phyloP scores from a whole-genome alignment of 1,140 invertebrate genomes.

The Matsumurasca onukii region DNA sequence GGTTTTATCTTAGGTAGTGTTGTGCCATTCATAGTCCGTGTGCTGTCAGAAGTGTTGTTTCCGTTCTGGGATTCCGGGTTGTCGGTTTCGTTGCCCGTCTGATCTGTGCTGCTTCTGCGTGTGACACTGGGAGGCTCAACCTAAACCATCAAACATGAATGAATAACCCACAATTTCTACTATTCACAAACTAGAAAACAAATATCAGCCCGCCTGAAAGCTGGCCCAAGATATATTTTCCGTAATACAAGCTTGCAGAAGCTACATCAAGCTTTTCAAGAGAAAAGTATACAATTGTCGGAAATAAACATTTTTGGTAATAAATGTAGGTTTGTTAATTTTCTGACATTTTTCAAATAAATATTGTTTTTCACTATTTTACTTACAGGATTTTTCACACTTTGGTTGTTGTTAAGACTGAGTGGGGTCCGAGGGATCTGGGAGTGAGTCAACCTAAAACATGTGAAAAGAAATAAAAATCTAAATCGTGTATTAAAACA shows the following conservation, averaged over 20 bases:
- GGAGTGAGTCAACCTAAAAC: neutral
- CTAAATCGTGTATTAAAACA: too few relatives aligned
- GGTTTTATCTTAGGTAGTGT: slow-evolving; percentile 17
- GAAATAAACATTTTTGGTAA: neutral
- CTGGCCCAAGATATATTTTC: neutral
- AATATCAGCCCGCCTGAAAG: neutral
- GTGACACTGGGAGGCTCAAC: neutral
- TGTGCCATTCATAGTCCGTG: neutral
- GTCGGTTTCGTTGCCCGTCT: slow-evolving; percentile 15
- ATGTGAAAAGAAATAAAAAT: too few relatives aligned
- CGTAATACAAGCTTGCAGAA: neutral
- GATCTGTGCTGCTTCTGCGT: slow-evolving; percentile 10
- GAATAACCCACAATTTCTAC: neutral
- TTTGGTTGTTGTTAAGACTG: too few relatives aligned
- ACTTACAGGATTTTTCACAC: neutral
- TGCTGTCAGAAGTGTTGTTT: slow-evolving; percentile 12
- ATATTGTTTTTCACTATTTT: neutral
- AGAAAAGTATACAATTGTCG: neutral
- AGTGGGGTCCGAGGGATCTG: neutral
- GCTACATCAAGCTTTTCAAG: neutral
- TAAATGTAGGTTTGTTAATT: neutral
- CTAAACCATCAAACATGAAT: neutral
- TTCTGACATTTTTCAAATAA: neutral
- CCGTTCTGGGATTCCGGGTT: slow-evolving; percentile 3
- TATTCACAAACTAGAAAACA: neutral